Conservation (phyloP, 2,797 vertebrate genomes). For the Tiaroga cobitis region DNA sequence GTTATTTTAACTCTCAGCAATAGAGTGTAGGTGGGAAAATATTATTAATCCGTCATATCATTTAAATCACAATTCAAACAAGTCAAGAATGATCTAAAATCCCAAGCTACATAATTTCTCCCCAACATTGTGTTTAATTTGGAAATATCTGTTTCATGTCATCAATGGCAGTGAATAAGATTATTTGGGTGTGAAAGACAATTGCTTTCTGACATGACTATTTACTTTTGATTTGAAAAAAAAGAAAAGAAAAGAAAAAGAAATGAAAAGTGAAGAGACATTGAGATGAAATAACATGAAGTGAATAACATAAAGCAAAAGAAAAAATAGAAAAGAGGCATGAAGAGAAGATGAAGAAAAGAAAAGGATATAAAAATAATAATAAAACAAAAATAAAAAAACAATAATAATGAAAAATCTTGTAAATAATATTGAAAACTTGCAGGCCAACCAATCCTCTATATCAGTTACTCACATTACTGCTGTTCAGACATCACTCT, state of each 20-base stretch:
- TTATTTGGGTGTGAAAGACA: not conserved
- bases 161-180: not conserved
- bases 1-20: no score
- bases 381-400: conserved; percentile 37
- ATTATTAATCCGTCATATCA: not conserved
- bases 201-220: not conserved
- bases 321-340: not conserved
- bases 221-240: not conserved
- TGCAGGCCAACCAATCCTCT: conserved; percentile 58
- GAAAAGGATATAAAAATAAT: not conserved
- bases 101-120: not conserved
- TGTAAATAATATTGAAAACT: conserved; percentile 54
- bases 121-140: not conserved
- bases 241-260: not conserved
- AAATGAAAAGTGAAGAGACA: not conserved
- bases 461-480: conserved; percentile 49
- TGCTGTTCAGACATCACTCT: conserved; percentile 2
- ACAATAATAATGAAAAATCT: not conserved
- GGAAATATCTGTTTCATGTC: not conserved
- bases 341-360: not conserved
- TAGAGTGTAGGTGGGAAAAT: not conserved
- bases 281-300: not conserved
- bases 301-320: not conserved
- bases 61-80: not conserved
- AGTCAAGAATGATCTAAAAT: not conserved